A percentile compares a stretch with the other conserved stretches of the same genome.
These are phyloP conservation scores for Dipodomys ordii DNA, from an alignment of 2,113 vertebrate species.

Conservation along the genomic window DNA sequence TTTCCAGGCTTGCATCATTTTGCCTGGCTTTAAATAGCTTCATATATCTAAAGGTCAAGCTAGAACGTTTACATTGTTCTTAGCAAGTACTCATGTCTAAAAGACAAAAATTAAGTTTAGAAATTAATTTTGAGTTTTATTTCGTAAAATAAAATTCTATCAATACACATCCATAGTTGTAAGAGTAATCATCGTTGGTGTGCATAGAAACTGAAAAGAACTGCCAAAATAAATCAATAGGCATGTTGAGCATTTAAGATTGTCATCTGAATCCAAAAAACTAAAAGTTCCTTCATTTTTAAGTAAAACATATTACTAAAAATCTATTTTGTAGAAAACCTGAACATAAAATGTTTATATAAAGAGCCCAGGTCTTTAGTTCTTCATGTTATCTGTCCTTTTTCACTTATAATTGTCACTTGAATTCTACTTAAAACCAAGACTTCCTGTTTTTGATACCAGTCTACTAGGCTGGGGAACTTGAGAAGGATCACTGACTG, in stretches of 20 bases:
- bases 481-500: background rate
- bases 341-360: background rate
- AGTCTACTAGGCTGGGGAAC: background rate
- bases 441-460: background rate
- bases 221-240: background rate
- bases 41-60: background rate
- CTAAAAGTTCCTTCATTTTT: background rate
- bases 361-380: background rate
- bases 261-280: background rate
- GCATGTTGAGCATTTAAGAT: background rate
- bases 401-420: background rate
- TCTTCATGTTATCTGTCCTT: background rate
- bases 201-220: background rate
- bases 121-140: background rate
- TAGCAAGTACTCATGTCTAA: background rate
- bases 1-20: too few species aligned
- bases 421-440: background rate
- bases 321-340: too few species aligned
- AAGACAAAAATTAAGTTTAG: background rate
- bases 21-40: too few species aligned
- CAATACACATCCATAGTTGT: background rate
- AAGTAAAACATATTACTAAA: background rate
- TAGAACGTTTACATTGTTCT: background rate
- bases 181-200: background rate
- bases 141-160: conserved; percentile 10